Conservation (phyloP, 2,797 vertebrate species). For the Cichlasoma orientale region DNA sequence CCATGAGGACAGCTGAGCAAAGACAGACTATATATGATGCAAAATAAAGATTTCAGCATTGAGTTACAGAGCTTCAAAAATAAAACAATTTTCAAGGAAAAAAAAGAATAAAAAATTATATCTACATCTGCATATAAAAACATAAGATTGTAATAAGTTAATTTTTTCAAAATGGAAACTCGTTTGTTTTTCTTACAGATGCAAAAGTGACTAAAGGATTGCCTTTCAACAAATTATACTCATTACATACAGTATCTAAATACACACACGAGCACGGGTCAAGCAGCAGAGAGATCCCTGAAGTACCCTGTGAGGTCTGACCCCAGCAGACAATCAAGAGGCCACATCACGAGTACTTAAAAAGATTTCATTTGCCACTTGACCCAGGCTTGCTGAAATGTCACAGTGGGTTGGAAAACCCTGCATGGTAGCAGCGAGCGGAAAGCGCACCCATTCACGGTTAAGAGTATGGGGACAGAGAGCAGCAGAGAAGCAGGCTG, state of each 20-base stretch:
- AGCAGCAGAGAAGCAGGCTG: constrained; percentile 35
- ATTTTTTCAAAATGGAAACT: constrained; percentile 52
- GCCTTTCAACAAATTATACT: constrained; percentile 47
- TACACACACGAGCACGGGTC: constrained; percentile 38
- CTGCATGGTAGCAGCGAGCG: constrained; percentile 72
- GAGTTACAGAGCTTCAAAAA: constrained; percentile 76
- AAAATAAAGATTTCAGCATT: constrained; percentile 60
- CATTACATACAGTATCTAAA: constrained; percentile 43
- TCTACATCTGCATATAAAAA: constrained; percentile 77
- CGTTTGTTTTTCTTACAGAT: constrained; percentile 49
- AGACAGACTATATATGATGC: constrained; percentile 15
- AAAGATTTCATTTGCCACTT: constrained; percentile 10
- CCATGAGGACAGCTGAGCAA: constrained; percentile 22
- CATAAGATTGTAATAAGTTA: constrained; percentile 67
- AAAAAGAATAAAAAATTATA: constrained; percentile 59
- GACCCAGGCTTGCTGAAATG: constrained; percentile 30
- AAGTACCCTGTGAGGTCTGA: neutral
- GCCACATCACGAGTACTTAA: neutral
- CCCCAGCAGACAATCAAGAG: neutral
- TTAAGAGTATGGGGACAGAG: constrained; percentile 15
- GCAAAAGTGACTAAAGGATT: constrained; percentile 64
- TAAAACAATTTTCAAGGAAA: constrained; percentile 66
- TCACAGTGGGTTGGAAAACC: constrained; percentile 59
- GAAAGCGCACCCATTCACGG: constrained; percentile 51
- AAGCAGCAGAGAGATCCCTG: constrained; percentile 17